A percentile compares a stretch with the other conserved stretches of the same genome.
These are phyloP conservation scores for Pseudochaenichthys georgianus DNA, from an alignment of 2,797 vertebrate genomes.

Conservation along the genomic window DNA sequence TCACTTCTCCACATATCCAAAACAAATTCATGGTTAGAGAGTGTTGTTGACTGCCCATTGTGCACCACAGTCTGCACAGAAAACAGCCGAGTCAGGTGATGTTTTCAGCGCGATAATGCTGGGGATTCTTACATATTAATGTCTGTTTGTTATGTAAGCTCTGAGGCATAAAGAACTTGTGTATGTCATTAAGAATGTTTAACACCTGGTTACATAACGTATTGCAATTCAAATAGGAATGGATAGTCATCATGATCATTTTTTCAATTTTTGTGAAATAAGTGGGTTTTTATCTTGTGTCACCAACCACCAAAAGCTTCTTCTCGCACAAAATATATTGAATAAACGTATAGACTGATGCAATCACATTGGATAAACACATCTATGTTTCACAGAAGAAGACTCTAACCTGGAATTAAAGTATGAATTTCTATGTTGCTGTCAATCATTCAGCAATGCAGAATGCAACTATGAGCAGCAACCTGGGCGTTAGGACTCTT, in stretches of 20 bases:
- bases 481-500: neutral
- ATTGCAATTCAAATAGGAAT: neutral
- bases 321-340: neutral
- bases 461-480: neutral
- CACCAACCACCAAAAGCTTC: neutral
- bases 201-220: neutral
- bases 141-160: neutral
- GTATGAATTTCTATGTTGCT: neutral
- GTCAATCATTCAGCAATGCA: neutral
- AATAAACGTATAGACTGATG: neutral
- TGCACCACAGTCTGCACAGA: conserved; percentile 25
- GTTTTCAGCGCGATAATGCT: conserved; percentile 21
- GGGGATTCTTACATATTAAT: conserved; percentile 4
- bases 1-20: conserved; percentile 53
- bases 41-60: conserved; percentile 38
- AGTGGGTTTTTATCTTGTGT: too few species aligned
- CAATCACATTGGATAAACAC: neutral
- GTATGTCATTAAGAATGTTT: neutral
- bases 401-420: neutral
- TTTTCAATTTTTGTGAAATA: too few species aligned
- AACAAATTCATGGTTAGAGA: conserved; percentile 47
- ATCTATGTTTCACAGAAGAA: neutral
- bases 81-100: conserved; percentile 31
- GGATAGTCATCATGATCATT: neutral
- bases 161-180: neutral